These are phyloP conservation scores for Listrodromus nycthemerus DNA, from an alignment of 2,888 invertebrate species.

Conservation along the genomic window DNA sequence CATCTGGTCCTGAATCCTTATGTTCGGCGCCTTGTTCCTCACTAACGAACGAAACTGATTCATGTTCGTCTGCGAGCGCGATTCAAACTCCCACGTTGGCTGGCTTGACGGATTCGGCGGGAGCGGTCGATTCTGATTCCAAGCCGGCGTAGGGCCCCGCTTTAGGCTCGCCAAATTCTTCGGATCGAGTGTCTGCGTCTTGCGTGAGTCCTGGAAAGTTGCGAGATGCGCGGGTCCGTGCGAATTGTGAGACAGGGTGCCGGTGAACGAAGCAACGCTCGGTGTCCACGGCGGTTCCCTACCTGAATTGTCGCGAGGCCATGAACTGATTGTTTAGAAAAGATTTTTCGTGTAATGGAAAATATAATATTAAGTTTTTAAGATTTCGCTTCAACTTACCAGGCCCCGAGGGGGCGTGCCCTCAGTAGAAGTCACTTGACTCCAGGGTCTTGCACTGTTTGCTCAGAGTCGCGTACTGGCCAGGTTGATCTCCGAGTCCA, in stretches of 20 bases:
- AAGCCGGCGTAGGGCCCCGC: constrained; percentile 81
- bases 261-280: constrained; percentile 83
- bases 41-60: constrained; percentile 86
- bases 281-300: constrained; percentile 84
- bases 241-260: constrained; percentile 83
- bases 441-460: constrained; percentile 98
- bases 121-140: constrained; percentile 82
- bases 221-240: constrained; percentile 83
- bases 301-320: constrained; percentile 72
- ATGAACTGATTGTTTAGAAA: constrained; percentile 14
- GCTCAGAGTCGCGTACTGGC: constrained; percentile 97
- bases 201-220: constrained; percentile 83
- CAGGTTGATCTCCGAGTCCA: constrained; percentile 85
- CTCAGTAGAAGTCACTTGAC: constrained; percentile 98
- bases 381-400: constrained; percentile 72
- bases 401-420: constrained; percentile 87
- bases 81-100: constrained; percentile 80
- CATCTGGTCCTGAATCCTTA: constrained; percentile 80
- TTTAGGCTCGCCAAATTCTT: constrained; percentile 82
- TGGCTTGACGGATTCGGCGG: constrained; percentile 77
- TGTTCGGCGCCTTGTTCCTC: constrained; percentile 81
- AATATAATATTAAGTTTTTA: not conserved
- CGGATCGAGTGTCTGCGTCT: constrained; percentile 83
- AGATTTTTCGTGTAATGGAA: not conserved
- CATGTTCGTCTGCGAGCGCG: constrained; percentile 84